Evolutionary conservation across 2,113 vertebrate species (phyloP).

Genomic region (Bos javanicus): DNA sequence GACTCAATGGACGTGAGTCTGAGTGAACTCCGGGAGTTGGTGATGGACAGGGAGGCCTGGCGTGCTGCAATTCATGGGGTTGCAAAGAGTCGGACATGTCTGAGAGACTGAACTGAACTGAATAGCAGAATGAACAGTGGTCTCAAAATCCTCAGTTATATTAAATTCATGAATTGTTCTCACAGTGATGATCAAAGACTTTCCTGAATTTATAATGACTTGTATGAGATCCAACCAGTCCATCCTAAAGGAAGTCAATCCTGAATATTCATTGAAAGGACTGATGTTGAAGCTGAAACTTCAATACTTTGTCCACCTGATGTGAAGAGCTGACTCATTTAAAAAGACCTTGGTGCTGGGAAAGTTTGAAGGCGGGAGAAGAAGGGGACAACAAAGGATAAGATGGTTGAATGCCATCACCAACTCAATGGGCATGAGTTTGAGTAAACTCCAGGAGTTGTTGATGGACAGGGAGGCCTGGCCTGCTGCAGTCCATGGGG

Average conservation of each 20-base stretch:
- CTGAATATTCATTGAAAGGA: background rate
- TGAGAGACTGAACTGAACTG: too few relatives aligned
- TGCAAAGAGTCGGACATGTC: too few relatives aligned
- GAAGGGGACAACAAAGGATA: accelerated
- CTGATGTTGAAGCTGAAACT: background rate
- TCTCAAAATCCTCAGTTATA: background rate
- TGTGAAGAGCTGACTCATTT: background rate
- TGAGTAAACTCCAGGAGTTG: background rate
- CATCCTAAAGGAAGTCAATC: background rate
- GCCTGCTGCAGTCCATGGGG: background rate
- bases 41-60: too few relatives aligned
- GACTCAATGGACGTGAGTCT: too few relatives aligned
- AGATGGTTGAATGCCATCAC: background rate
- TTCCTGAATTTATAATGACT: background rate
- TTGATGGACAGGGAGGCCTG: background rate
- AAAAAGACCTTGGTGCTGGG: background rate
- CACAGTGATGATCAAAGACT: background rate
- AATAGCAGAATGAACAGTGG: background rate
- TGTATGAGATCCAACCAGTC: background rate
- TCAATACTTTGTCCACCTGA: background rate
- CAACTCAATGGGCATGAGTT: background rate
- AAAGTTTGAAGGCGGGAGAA: background rate
- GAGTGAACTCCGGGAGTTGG: too few relatives aligned
- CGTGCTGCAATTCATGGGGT: too few relatives aligned
- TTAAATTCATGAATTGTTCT: background rate